Base-by-base conservation (phyloP, 2,797 vertebrate species). In the Sebastes kiyomatsui region DNA sequence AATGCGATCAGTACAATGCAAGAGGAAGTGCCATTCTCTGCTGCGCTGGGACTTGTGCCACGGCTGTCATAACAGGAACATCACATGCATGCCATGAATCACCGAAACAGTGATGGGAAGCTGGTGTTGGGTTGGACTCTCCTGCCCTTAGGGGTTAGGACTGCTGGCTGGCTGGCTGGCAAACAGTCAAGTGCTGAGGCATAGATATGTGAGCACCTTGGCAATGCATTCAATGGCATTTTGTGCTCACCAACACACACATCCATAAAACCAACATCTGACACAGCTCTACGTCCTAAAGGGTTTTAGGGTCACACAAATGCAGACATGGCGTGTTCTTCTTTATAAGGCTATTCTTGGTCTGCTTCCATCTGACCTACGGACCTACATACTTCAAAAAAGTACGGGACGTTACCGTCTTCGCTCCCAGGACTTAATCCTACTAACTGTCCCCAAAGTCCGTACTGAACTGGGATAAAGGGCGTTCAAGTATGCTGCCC, bases 201-300 rank as follows among this genome's bases (percentile, higher is more conserved):
- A 18, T 16, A 81, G 88, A 88, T 88, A 91, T 90, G 85, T 33
- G 85, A 90, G 86, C 78, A 88, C 81, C 80, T 77, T 84, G 80
- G 77, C 68, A 8, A 56, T 74, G 78, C 38, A 59, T 68, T 83
- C 61, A 77, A 67, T 60, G 75, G 67, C 77, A 84, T 68, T 42
- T 42, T 61, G 58, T 62, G 67, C 82, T 70, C 58, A 5, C 32
- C 42, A 52, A 62, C 46, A 74, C 72, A 74, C 76, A 79, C 9
- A 79, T 20, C 35, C 75, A 81, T n/a, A 73, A 65, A 78, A 61
- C 33, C 38, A 59, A 59, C 58, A 78, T 56, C 82, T 84, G 67
- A 56, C 80, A 74, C 79, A 87, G 77, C 76, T 58, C 18, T 28
- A 9, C 14, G 65, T 38, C 33, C 74, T 28, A 0, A 7, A 2